phyloP scores from a whole-genome alignment of 2,113 vertebrate genomes.

The Urocitellus parryii region DNA sequence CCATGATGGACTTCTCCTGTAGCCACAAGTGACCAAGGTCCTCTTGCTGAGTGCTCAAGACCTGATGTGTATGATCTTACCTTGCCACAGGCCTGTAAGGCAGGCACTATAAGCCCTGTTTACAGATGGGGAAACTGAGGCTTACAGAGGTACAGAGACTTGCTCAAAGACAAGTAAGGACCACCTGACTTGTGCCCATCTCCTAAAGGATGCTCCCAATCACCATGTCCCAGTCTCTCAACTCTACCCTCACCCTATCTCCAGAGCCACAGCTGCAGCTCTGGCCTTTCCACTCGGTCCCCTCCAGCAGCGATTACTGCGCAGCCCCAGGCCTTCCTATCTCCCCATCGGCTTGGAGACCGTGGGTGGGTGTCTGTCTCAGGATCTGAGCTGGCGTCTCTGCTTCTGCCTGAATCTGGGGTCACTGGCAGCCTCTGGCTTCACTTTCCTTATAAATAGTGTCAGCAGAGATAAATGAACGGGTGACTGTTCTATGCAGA shows the following conservation, averaged over 20 bases:
- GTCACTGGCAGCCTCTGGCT: constrained; percentile 25
- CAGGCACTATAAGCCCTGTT: background rate
- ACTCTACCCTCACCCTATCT: background rate
- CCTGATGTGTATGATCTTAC: background rate
- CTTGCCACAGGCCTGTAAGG: background rate
- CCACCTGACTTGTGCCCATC: background rate
- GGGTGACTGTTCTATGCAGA: background rate
- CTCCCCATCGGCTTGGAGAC: background rate
- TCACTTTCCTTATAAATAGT: constrained; percentile 62
- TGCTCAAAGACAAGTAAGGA: background rate
- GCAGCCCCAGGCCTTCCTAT: background rate
- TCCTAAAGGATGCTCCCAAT: background rate
- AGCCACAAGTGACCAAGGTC: background rate
- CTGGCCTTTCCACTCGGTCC: background rate
- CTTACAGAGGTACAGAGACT: background rate
- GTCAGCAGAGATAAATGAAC: constrained; percentile 70
- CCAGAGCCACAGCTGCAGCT: background rate
- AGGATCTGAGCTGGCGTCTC: background rate
- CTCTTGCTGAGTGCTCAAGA: background rate
- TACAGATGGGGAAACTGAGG: constrained; percentile 54
- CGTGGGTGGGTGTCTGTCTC: background rate
- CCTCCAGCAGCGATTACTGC: background rate
- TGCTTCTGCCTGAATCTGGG: constrained; percentile 53
- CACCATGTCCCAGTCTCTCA: background rate
- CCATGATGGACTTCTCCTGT: rapidly evolving